Percentiles rank a stretch among this genome's conserved stretches.
phyloP scores from a whole-genome alignment of 2,113 vertebrate species.

The Zingel zingel region DNA sequence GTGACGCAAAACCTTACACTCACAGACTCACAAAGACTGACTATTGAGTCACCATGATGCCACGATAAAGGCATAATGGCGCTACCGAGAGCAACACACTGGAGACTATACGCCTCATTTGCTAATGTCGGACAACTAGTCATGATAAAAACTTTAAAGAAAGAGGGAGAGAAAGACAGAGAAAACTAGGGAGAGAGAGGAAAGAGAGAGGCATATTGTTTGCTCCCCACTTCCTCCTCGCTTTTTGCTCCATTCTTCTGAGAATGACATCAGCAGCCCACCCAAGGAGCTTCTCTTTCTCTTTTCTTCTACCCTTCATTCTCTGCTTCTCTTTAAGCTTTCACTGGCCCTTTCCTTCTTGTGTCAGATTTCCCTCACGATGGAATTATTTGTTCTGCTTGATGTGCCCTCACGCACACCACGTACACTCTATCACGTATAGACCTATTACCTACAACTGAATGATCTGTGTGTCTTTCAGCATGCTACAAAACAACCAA shows the following conservation, averaged over 20 bases:
- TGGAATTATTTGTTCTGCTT: slow-evolving; percentile 69
- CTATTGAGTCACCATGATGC: slow-evolving; percentile 53
- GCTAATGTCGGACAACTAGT: slow-evolving; percentile 59
- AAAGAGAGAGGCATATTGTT: slow-evolving; percentile 76
- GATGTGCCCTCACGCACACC: slow-evolving; percentile 49
- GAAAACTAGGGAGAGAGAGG: slow-evolving; percentile 36
- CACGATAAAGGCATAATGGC: slow-evolving; percentile 43
- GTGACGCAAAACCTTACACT: neutral
- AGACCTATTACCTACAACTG: slow-evolving; percentile 23
- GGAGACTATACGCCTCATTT: slow-evolving; percentile 37
- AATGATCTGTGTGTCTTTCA: slow-evolving; percentile 69
- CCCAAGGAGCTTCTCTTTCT: slow-evolving; percentile 81
- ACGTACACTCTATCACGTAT: slow-evolving; percentile 15
- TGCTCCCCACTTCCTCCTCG: slow-evolving; percentile 76
- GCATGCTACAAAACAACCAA: slow-evolving; percentile 97
- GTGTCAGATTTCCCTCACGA: slow-evolving; percentile 76
- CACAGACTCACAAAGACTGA: slow-evolving; percentile 9
- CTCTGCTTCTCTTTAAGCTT: slow-evolving; percentile 71
- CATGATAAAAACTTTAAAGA: slow-evolving; percentile 63
- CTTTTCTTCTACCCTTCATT: slow-evolving; percentile 62
- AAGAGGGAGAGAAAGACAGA: slow-evolving; percentile 40
- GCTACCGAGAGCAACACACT: slow-evolving; percentile 50
- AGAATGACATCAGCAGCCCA: slow-evolving; percentile 87
- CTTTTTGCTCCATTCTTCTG: slow-evolving; percentile 77
- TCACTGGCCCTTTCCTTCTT: slow-evolving; percentile 66